phyloP scores from a whole-genome alignment of 1,140 invertebrate species.

The Drosophila sechellia region DNA sequence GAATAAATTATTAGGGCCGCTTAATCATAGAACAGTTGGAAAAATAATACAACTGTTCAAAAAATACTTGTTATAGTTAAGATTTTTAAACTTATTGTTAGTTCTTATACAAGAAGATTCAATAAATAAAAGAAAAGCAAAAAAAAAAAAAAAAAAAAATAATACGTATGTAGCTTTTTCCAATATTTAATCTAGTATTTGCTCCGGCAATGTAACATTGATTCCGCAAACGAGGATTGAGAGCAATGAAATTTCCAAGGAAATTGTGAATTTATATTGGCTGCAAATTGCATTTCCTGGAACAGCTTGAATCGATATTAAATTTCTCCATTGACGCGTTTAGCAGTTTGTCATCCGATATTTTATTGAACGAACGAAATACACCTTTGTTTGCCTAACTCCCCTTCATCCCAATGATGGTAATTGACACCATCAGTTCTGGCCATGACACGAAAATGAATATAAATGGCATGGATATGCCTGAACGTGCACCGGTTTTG shows the following conservation, averaged over 20 bases:
- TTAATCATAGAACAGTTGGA: too few species aligned
- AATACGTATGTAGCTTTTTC: not conserved
- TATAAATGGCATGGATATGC: constrained; percentile 52
- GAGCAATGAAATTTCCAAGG: constrained; percentile 1
- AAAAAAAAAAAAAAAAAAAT: too few species aligned
- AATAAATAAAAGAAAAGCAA: too few species aligned
- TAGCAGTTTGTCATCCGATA: constrained; percentile 8
- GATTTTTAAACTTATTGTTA: too few species aligned
- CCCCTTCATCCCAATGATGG: constrained; percentile 13
- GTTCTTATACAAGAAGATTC: too few species aligned
- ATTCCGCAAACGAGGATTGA: constrained; percentile 5
- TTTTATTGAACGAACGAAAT: constrained; percentile 2
- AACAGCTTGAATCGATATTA: constrained; percentile 16
- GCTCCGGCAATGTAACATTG: constrained; percentile 15
- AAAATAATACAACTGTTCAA: too few species aligned
- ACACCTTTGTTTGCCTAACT: constrained; percentile 22
- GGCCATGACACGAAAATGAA: constrained; percentile 66
- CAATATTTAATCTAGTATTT: constrained; percentile 11
- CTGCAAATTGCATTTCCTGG: constrained; percentile 11
- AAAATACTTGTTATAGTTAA: too few species aligned
- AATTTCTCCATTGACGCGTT: constrained; percentile 15
- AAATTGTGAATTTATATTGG: constrained; percentile 7
- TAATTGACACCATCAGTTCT: constrained; percentile 60
- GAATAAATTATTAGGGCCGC: too few species aligned
- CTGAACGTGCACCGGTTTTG: constrained; percentile 16